Percentiles rank a stretch among this genome's conserved stretches.
Evolutionary conservation across 1,140 invertebrate species (phyloP).

Genomic region (Diabrotica virgifera): DNA sequence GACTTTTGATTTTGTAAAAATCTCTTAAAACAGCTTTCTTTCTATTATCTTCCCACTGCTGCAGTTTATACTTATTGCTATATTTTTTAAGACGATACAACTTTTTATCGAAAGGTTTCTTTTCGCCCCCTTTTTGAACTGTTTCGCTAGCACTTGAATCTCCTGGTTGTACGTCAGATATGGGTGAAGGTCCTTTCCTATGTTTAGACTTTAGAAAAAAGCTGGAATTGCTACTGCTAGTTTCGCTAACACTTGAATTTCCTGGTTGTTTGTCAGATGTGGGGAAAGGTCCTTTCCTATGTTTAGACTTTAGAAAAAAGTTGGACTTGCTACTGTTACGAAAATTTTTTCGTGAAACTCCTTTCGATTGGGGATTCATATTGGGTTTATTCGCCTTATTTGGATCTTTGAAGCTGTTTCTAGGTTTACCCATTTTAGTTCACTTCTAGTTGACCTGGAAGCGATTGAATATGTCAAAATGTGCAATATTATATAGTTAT

Average conservation of each 20-base stretch:
- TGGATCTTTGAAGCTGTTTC: background rate
- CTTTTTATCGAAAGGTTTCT: constrained; percentile 62
- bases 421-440: background rate
- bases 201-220: constrained; percentile 2
- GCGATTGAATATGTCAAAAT: too few species aligned
- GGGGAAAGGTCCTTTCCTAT: background rate
- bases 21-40: constrained; percentile 54
- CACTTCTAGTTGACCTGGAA: too few species aligned
- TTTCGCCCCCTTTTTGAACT: constrained; percentile 21
- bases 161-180: background rate
- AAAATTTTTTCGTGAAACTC: background rate
- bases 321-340: background rate
- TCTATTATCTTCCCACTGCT: constrained; percentile 62
- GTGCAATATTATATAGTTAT: too few species aligned
- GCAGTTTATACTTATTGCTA: constrained; percentile 64
- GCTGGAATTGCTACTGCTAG: background rate
- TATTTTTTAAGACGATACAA: constrained; percentile 63
- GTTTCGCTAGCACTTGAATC: background rate
- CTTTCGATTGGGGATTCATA: background rate
- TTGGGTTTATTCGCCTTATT: background rate
- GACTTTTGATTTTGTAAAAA: constrained; percentile 56
- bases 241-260: too few species aligned
- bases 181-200: background rate
- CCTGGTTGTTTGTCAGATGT: background rate
- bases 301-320: constrained; percentile 4